Conservation (phyloP, 2,888 invertebrate genomes). For the Geophilus truncorum region DNA sequence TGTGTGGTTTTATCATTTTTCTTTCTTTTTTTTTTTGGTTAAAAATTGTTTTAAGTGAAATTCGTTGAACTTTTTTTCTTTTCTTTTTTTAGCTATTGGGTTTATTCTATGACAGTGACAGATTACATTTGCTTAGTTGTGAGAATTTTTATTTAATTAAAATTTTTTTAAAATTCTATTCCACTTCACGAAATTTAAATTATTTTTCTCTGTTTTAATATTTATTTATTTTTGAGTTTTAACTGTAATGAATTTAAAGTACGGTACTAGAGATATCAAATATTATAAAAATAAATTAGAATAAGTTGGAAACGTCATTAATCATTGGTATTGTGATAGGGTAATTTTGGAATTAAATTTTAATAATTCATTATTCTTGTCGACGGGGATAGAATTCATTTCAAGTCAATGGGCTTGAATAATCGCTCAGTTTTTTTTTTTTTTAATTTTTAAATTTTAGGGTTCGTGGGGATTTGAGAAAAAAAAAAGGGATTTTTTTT, state of each 20-base stretch:
- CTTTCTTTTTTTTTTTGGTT: not conserved
- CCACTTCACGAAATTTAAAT: not conserved
- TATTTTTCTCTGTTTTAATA: not conserved
- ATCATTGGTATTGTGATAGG: not conserved
- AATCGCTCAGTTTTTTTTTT: not conserved
- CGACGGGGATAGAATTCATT: constrained; percentile 6
- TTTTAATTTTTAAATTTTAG: not conserved
- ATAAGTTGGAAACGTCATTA: not conserved
- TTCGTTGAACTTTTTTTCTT: not conserved
- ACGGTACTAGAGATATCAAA: not conserved
- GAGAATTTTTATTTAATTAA: not conserved
- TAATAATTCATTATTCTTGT: constrained; percentile 12
- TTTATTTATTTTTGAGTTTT: not conserved
- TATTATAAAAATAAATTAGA: not conserved
- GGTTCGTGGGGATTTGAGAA: not conserved
- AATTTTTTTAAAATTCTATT: not conserved
- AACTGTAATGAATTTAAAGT: not conserved
- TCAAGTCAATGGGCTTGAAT: constrained; percentile 3
- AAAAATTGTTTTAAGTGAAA: not conserved
- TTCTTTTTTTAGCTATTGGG: not conserved
- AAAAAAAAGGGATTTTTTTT: not conserved
- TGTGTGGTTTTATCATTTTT: not conserved
- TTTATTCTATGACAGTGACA: not conserved
- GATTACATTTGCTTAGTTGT: not conserved
- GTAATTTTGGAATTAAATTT: constrained; percentile 7